Conservation (phyloP, 2,113 vertebrate genomes). For the Apteryx owenii region DNA sequence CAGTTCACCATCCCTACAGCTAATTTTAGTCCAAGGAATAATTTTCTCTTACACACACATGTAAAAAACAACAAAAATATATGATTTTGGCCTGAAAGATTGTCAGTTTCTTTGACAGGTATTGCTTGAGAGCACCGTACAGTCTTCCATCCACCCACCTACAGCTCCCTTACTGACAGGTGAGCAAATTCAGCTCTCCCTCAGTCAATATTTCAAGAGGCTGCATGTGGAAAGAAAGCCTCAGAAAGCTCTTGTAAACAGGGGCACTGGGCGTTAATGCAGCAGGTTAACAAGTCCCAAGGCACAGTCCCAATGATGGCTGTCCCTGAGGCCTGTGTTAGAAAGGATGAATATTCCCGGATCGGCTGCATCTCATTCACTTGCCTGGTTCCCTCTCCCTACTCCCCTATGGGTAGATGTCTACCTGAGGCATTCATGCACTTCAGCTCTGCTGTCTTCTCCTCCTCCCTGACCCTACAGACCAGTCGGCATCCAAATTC, state of each 20-base stretch:
- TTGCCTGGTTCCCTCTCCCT: neutral
- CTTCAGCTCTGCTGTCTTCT: fast-evolving
- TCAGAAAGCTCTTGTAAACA: neutral
- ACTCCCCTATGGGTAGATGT: neutral
- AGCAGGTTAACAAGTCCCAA: neutral
- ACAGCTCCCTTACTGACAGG: slow-evolving; percentile 9
- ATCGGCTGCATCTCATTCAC: fast-evolving
- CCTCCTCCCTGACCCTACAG: neutral
- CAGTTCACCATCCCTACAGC: neutral
- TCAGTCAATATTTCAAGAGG: neutral
- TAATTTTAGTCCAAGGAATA: neutral
- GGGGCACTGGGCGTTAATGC: neutral
- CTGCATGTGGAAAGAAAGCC: neutral
- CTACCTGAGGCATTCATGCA: neutral
- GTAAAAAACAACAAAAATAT: neutral
- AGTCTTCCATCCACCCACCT: neutral
- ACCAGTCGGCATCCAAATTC: neutral
- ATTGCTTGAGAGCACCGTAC: neutral
- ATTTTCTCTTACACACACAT: neutral
- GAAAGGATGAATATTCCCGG: neutral
- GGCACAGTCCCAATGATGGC: fast-evolving
- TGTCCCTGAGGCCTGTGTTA: neutral
- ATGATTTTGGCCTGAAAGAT: neutral
- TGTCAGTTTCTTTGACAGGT: neutral
- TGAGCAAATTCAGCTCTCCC: slow-evolving; percentile 13